phyloP scores from a whole-genome alignment of 2,888 invertebrate species.

The Melieria crassipennis region DNA sequence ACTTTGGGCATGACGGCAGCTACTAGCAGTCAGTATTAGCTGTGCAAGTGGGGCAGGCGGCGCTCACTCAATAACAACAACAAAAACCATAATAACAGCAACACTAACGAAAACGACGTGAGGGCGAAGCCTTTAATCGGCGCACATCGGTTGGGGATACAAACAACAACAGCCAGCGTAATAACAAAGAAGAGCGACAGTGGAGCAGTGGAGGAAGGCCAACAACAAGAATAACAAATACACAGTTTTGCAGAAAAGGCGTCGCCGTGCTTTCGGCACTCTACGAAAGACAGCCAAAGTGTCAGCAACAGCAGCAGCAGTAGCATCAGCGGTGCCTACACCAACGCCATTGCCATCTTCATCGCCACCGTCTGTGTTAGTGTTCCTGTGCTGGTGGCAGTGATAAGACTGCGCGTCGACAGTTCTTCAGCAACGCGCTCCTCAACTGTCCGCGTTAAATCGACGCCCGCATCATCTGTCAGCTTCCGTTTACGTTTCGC shows the following conservation, averaged over 20 bases:
- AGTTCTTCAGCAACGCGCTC: neutral
- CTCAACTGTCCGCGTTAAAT: neutral
- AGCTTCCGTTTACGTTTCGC: no score
- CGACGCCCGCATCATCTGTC: no score
- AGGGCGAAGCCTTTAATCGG: constrained; percentile 28
- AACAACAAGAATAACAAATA: neutral
- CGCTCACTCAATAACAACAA: neutral
- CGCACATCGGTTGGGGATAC: constrained; percentile 14
- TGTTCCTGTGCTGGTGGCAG: neutral
- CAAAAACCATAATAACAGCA: constrained; percentile 2
- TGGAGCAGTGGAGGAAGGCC: constrained; percentile 2
- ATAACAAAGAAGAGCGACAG: neutral
- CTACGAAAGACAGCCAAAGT: constrained; percentile 17
- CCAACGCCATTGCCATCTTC: neutral
- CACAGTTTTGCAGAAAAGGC: constrained; percentile 44
- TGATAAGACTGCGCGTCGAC: constrained; percentile 6
- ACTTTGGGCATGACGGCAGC: no score
- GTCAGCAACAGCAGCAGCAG: constrained; percentile 12
- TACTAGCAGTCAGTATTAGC: no score
- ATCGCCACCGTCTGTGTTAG: no score
- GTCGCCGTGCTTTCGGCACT: constrained; percentile 43
- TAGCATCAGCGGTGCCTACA: constrained; percentile 16
- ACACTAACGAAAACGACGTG: neutral
- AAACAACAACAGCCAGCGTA: neutral
- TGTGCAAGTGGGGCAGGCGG: no score